phyloP scores from a whole-genome alignment of 2,113 vertebrate genomes.

The Chionomys nivalis region DNA sequence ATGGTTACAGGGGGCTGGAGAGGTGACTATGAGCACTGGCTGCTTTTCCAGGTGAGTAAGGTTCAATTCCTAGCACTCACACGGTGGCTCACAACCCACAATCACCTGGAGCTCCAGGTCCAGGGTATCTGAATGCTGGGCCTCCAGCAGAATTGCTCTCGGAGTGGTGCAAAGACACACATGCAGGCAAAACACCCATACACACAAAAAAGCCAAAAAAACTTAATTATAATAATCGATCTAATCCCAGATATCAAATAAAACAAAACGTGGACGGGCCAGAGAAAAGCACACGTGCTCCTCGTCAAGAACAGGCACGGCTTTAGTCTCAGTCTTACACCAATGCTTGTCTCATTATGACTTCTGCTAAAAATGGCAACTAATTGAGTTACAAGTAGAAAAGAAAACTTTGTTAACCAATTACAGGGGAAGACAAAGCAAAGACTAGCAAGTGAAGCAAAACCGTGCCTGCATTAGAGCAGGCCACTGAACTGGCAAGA shows the following conservation, averaged over 20 bases:
- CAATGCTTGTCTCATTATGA: background rate
- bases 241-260: constrained; percentile 3
- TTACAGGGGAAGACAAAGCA: background rate
- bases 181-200: background rate
- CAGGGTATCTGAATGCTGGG: background rate
- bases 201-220: background rate
- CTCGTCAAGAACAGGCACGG: background rate
- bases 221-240: background rate
- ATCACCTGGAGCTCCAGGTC: background rate
- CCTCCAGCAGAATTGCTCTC: background rate
- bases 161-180: background rate
- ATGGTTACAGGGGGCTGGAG: too few species aligned
- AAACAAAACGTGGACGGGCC: background rate
- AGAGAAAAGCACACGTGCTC: constrained; percentile 13
- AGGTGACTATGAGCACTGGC: background rate
- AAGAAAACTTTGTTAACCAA: background rate
- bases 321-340: constrained; percentile 42
- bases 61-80: background rate
- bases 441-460: background rate
- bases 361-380: constrained; percentile 21
- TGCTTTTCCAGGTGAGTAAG: background rate
- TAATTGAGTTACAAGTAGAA: background rate
- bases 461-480: background rate
- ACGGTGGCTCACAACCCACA: background rate
- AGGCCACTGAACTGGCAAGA: background rate